phyloP scores from a whole-genome alignment of 53 echinoderm and acorn worm genomes.

The Echinometra lucunter region DNA sequence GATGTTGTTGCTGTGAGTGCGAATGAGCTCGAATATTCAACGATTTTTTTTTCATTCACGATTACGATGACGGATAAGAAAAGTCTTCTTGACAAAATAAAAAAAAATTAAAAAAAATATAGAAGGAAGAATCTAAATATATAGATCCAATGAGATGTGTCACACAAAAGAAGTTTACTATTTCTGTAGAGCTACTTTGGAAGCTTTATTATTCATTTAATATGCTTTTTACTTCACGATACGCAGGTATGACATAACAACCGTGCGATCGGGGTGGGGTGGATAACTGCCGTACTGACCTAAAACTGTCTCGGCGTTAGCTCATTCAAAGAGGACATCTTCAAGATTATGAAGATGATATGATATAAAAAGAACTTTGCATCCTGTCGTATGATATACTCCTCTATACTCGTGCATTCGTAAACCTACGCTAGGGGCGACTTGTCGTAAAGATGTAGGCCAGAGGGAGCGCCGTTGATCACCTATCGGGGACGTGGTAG shows the following conservation, averaged over 20 bases:
- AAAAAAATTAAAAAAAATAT: neutral
- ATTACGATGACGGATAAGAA: neutral
- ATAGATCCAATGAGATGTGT: neutral
- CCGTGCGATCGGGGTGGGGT: neutral
- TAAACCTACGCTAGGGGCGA: neutral
- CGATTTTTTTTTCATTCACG: neutral
- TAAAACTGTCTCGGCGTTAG: neutral
- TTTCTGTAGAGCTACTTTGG: neutral
- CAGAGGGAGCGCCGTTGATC: neutral
- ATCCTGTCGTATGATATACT: neutral
- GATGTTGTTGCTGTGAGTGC: neutral
- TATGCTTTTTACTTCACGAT: neutral
- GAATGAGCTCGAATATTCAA: neutral
- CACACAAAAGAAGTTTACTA: neutral
- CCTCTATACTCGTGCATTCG: neutral
- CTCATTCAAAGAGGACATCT: neutral
- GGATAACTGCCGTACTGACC: neutral
- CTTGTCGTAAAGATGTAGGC: constrained; percentile 18
- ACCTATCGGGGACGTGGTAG: neutral
- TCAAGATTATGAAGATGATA: neutral
- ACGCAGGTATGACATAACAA: neutral
- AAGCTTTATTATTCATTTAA: neutral
- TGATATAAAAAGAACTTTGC: neutral
- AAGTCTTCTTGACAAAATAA: neutral
- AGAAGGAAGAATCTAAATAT: neutral